Conservation (phyloP, 2,113 vertebrate genomes). For the Hirundichthys speculiger region DNA sequence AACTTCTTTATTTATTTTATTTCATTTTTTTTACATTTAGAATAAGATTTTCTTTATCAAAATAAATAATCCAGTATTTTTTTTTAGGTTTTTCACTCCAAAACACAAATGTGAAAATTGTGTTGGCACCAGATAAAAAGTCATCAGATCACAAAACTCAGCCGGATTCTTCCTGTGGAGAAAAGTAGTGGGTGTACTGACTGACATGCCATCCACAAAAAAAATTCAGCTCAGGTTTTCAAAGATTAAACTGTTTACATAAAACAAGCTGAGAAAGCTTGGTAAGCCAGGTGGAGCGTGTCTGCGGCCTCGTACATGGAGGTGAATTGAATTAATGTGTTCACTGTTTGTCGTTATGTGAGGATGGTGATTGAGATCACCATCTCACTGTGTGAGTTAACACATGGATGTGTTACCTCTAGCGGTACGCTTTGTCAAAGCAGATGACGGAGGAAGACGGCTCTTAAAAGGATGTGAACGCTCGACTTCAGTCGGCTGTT, state of each 20-base stretch:
- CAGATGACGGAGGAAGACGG: neutral
- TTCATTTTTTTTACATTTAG: neutral
- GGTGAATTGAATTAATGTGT: neutral
- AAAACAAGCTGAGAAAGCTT: neutral
- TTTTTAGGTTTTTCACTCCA: too few relatives aligned
- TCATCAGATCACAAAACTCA: too few relatives aligned
- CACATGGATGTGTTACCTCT: constrained; percentile 18
- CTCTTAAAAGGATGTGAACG: constrained; percentile 27
- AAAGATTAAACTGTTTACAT: constrained; percentile 18
- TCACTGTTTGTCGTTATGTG: constrained; percentile 24
- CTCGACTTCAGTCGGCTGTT: constrained; percentile 58
- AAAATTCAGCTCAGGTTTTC: too few relatives aligned
- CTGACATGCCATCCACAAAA: too few relatives aligned
- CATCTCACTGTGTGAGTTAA: constrained; percentile 1
- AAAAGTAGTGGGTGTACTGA: too few relatives aligned
- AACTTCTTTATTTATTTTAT: neutral
- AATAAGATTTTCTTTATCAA: neutral
- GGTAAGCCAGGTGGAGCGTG: constrained; percentile 2
- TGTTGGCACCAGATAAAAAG: too few relatives aligned
- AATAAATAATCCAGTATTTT: neutral
- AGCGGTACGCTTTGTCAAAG: constrained; percentile 4
- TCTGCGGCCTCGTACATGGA: neutral
- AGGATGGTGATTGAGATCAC: constrained; percentile 6
- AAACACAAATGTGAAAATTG: too few relatives aligned
- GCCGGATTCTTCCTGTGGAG: too few relatives aligned